A percentile compares a stretch with the other conserved stretches of the same genome.
Evolutionary conservation across 2,797 vertebrate species (phyloP).

Genomic region (Silurus aristotelis): DNA sequence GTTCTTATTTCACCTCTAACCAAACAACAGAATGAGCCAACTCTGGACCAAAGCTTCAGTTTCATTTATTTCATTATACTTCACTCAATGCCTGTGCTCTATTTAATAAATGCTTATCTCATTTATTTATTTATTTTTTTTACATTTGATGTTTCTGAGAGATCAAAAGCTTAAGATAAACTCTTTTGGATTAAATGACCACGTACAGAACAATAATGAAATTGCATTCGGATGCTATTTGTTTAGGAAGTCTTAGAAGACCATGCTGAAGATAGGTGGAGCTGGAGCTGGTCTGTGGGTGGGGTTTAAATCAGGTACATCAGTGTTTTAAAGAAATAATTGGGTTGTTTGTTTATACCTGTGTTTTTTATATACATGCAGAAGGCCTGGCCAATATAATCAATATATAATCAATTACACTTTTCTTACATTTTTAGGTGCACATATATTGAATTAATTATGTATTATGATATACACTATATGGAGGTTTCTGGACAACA

Average conservation of each 20-base stretch:
- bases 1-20: constrained; percentile 9
- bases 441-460: background rate
- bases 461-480: background rate
- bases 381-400: background rate
- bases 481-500: no score
- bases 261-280: constrained; percentile 1
- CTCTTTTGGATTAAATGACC: constrained; percentile 39
- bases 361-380: background rate
- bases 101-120: background rate
- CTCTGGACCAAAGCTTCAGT: constrained; percentile 1
- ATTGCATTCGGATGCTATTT: constrained; percentile 22
- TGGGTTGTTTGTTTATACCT: background rate
- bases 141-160: constrained; percentile 37
- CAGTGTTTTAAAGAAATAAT: background rate
- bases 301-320: background rate
- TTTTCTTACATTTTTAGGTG: background rate
- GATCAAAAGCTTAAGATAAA: constrained; percentile 44
- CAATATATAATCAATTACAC: no score
- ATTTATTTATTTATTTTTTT: background rate
- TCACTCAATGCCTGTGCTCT: background rate
- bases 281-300: background rate
- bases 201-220: constrained; percentile 38
- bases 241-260: constrained; percentile 33
- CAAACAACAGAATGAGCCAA: constrained; percentile 7
- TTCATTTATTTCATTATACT: constrained; percentile 6